Conservation (phyloP, 2,797 vertebrate genomes). For the Epinephelus malabaricus region DNA sequence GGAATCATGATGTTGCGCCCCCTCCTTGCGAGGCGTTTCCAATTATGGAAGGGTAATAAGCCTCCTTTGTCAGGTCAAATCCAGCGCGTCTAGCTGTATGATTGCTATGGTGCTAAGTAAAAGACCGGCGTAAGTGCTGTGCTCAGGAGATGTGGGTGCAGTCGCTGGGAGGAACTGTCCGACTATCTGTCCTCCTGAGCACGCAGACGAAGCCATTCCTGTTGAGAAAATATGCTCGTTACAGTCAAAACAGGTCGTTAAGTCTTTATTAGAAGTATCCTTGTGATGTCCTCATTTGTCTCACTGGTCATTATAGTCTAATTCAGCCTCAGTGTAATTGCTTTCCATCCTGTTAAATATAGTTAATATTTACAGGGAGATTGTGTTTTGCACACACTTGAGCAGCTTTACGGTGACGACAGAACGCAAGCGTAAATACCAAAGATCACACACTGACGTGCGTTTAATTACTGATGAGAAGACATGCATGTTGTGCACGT, state of each 20-base stretch:
- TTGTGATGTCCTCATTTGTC: slow-evolving; percentile 68
- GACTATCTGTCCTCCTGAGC: slow-evolving; percentile 33
- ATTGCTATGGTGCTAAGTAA: slow-evolving; percentile 56
- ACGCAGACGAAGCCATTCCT: slow-evolving; percentile 17
- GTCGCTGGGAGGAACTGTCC: slow-evolving; percentile 34
- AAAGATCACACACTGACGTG: slow-evolving; percentile 20
- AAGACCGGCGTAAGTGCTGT: slow-evolving; percentile 38
- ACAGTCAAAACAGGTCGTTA: slow-evolving; percentile 61
- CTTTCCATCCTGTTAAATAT: slow-evolving; percentile 65
- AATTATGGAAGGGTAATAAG: slow-evolving; percentile 84
- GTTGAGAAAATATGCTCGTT: slow-evolving; percentile 55
- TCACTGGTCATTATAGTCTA: slow-evolving; percentile 59
- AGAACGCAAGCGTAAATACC: slow-evolving; percentile 36
- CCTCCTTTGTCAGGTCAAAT: slow-evolving; percentile 81
- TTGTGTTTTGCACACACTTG: slow-evolving; percentile 34
- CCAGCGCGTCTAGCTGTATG: slow-evolving; percentile 50
- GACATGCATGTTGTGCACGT: neutral
- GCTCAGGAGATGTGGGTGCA: slow-evolving; percentile 37
- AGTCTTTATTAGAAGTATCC: slow-evolving; percentile 66
- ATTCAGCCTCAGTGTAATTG: slow-evolving; percentile 56
- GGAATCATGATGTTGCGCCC: slow-evolving; percentile 75
- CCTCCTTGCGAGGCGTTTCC: slow-evolving; percentile 74
- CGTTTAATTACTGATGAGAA: slow-evolving; percentile 40
- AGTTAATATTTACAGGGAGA: slow-evolving; percentile 66
- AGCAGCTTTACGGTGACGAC: slow-evolving; percentile 33